These are phyloP conservation scores for Lucilia cuprina DNA, from an alignment of 1,140 invertebrate genomes.

Conservation along the genomic window DNA sequence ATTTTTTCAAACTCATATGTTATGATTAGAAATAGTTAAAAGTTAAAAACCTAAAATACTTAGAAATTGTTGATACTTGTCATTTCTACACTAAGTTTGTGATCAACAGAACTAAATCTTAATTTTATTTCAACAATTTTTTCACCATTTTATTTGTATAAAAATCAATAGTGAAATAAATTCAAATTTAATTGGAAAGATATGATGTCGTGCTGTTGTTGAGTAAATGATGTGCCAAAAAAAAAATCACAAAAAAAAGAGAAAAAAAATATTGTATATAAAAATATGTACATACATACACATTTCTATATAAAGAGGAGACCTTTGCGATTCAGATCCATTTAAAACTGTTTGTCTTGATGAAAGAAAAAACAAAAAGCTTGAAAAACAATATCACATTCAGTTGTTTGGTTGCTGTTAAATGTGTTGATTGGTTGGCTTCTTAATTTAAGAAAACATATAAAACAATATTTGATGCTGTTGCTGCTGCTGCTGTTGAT, in stretches of 20 bases:
- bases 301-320: no score
- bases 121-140: not conserved
- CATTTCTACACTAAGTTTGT: not conserved
- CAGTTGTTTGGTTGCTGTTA: slow-evolving; percentile 18
- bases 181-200: slow-evolving; percentile 61
- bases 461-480: slow-evolving; percentile 35
- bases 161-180: slow-evolving; percentile 43
- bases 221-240: slow-evolving; percentile 24
- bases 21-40: no score
- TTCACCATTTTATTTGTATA: not conserved
- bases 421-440: slow-evolving; percentile 40
- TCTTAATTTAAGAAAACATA: slow-evolving; percentile 42
- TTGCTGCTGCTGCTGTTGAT: not conserved
- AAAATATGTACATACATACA: not conserved
- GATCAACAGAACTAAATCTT: not conserved
- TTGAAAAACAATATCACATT: not conserved
- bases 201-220: slow-evolving; percentile 52
- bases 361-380: not conserved
- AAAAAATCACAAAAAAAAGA: no score
- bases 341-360: slow-evolving; percentile 24
- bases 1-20: no score
- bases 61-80: no score
- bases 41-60: no score
- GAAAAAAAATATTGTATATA: not conserved
- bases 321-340: not conserved